Evolutionary conservation across 2,113 vertebrate species (phyloP).

Genomic region (Lathamus discolor): DNA sequence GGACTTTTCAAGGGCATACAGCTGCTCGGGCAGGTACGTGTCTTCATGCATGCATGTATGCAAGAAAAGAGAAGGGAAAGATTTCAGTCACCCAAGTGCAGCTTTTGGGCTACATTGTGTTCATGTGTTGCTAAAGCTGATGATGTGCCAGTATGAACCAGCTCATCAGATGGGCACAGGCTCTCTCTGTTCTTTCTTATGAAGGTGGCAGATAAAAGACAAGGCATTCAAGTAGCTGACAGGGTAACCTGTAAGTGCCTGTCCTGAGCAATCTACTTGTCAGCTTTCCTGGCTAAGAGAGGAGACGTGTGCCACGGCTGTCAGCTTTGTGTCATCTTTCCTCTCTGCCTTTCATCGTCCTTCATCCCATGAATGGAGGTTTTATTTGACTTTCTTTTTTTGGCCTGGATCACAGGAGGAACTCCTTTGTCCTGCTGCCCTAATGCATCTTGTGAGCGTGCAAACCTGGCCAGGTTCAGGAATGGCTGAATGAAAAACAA

Average conservation of each 20-base stretch:
- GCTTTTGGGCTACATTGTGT: background rate
- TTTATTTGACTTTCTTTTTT: slow-evolving; percentile 67
- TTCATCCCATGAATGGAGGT: slow-evolving; percentile 78
- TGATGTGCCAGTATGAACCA: slow-evolving; percentile 62
- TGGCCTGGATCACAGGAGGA: slow-evolving; percentile 41
- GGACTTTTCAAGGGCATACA: slow-evolving; percentile 27
- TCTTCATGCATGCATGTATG: background rate
- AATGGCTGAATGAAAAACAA: background rate
- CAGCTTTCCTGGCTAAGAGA: slow-evolving; percentile 75
- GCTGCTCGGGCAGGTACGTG: slow-evolving; percentile 11
- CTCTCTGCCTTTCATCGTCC: slow-evolving; percentile 81
- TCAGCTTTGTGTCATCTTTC: slow-evolving; percentile 84
- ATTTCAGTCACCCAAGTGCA: slow-evolving; percentile 1
- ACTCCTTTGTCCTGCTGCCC: slow-evolving; percentile 6
- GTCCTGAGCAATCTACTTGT: slow-evolving; percentile 79
- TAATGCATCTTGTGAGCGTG: background rate
- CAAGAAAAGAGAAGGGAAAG: background rate
- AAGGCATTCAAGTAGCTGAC: slow-evolving; percentile 75
- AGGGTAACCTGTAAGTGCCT: slow-evolving; percentile 74
- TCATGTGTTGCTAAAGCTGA: slow-evolving; percentile 39
- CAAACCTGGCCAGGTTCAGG: background rate
- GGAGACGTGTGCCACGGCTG: slow-evolving; percentile 77
- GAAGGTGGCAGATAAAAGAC: slow-evolving; percentile 77
- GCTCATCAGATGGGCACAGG: slow-evolving; percentile 67
- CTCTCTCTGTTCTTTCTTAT: slow-evolving; percentile 60